Evolutionary conservation across 2,113 vertebrate species (phyloP).

Genomic region (Orientallactaga bullata): DNA sequence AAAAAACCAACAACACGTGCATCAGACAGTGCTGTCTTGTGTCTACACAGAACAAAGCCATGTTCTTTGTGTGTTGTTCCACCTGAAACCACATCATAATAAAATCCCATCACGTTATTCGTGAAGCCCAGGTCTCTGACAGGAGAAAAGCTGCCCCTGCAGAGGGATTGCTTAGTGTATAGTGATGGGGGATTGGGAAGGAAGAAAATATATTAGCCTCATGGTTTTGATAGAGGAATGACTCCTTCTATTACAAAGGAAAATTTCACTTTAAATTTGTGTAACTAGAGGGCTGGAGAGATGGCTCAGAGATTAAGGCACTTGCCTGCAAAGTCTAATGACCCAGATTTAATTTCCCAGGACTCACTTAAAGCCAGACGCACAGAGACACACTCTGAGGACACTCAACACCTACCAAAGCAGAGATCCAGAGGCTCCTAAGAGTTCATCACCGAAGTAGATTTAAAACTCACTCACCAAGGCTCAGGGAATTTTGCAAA

Average conservation of each 20-base stretch:
- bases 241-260: not conserved
- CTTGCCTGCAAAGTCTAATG: no score
- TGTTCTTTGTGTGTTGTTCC: constrained; percentile 73
- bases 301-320: no score
- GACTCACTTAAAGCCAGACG: no score
- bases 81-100: constrained; percentile 81
- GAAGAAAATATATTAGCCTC: constrained; percentile 63
- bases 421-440: no score
- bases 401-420: no score
- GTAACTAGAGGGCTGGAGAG: not conserved
- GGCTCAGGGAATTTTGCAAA: no score
- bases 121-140: constrained; percentile 76
- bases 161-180: constrained; percentile 46
- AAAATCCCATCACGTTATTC: constrained; percentile 76
- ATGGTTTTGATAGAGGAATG: constrained; percentile 12
- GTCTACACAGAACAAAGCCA: constrained; percentile 76
- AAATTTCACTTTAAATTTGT: not conserved
- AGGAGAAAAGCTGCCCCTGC: constrained; percentile 63
- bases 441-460: no score
- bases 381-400: no score
- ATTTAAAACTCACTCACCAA: no score
- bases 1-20: not conserved
- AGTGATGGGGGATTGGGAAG: constrained; percentile 23
- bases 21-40: constrained; percentile 75
- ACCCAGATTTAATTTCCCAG: no score